Base-by-base conservation (phyloP, 2,797 vertebrate species). In the Xenentodon cancila region DNA sequence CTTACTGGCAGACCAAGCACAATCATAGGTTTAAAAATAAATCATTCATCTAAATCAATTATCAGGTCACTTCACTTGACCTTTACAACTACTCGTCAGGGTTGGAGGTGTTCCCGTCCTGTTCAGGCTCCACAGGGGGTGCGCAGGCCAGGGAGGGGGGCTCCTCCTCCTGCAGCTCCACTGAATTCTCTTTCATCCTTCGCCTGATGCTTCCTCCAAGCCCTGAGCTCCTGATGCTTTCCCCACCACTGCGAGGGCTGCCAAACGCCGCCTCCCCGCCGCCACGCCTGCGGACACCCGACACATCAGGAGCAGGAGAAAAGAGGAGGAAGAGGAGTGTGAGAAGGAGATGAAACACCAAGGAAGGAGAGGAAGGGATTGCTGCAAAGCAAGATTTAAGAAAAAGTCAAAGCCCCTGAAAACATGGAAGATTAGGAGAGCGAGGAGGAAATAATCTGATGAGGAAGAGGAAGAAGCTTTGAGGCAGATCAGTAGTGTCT, bases 101-200 rank as follows among this genome's bases (percentile, higher is more conserved):
- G n/a, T 32, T 22, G 59, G 4, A 42, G 27, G 30, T 5, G 55
- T 59, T 48, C 5, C 1, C 47, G 13, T 85, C 79, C 5, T 7
- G 52, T 0, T 7, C 40, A 13, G 8, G 27, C 6, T 84, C 86
- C 51, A 13, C 57, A 5, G 59, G 65, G 1, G 82, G 57, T 46
- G 42, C 22, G 21, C 2, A 9, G 65, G 68, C 17, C 0, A 86
- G 76, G 37, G 84, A 79, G 1, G 71, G 73, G 1, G 82, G 68
- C 7, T 48, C 46, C 20, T 22, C 86, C 52, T 88, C 85, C 40
- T 84, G 81, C 42, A 72, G 37, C 3, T 85, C 88, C 72, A 78
- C 20, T 0, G 85, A 90, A 78, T 88, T 88, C 52, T 88, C 80
- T 9, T 53, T 82, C 54, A 78, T 85, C 78, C 87, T 73, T 8